A percentile compares a stretch with the other conserved stretches of the same genome.
phyloP scores from a whole-genome alignment of 2,888 invertebrate species.

The Thecocarcelia acutangulata region DNA sequence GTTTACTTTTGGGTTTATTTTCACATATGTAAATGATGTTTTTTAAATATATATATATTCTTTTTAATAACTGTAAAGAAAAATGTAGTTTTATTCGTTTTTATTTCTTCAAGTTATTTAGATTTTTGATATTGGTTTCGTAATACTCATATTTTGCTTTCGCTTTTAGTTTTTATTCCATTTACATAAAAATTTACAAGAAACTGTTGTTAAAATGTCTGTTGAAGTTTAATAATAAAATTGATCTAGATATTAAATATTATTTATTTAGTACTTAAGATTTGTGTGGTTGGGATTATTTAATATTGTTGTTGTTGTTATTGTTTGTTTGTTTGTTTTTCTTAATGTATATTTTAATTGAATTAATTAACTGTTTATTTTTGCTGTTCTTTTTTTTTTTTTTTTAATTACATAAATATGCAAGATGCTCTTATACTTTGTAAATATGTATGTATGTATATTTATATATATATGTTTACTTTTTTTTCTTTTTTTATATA shows the following conservation, averaged over 20 bases:
- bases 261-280: conserved; percentile 49
- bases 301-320: conserved; percentile 44
- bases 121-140: conserved; percentile 51
- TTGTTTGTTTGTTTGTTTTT: conserved; percentile 25
- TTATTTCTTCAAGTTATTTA: conserved; percentile 20
- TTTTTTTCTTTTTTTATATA: conserved; percentile 38
- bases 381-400: conserved; percentile 42
- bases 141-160: conserved; percentile 62
- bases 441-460: conserved; percentile 28
- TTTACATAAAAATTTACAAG: conserved; percentile 56
- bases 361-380: conserved; percentile 45
- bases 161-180: conserved; percentile 65
- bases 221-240: conserved; percentile 66
- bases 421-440: conserved; percentile 70
- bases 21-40: conserved; percentile 47
- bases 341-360: conserved; percentile 46
- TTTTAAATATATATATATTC: conserved; percentile 18
- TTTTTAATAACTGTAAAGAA: conserved; percentile 21
- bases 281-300: conserved; percentile 65
- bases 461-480: conserved; percentile 16
- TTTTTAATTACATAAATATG: conserved; percentile 62
- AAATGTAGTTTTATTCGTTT: conserved; percentile 27
- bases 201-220: conserved; percentile 64
- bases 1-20: conserved; percentile 24
- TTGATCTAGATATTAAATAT: conserved; percentile 63